Conservation (phyloP, 2,113 vertebrate species). For the Erinaceus europaeus region DNA sequence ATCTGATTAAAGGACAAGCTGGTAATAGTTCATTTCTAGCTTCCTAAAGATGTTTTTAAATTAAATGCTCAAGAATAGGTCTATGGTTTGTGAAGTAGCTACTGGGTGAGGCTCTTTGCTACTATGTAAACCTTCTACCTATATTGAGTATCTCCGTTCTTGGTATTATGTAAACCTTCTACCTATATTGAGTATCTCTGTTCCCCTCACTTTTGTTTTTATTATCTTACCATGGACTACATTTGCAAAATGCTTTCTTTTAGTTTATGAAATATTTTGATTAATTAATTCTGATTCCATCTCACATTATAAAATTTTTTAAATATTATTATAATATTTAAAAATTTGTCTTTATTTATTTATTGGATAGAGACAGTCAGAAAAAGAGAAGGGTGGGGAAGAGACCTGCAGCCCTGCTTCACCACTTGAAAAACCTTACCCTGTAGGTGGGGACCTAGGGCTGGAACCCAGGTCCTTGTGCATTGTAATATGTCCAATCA, state of each 20-base stretch:
- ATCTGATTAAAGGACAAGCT: neutral
- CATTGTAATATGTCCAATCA: no score
- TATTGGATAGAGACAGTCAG: no score
- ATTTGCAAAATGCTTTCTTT: neutral
- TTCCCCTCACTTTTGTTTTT: neutral
- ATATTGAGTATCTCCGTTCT: neutral
- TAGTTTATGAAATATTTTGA: neutral
- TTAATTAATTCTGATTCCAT: neutral
- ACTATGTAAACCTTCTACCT: no score
- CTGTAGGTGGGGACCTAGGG: no score
- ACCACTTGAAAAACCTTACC: no score
- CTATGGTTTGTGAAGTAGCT: neutral
- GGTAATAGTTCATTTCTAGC: neutral
- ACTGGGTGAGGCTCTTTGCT: fast-evolving
- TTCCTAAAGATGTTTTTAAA: neutral
- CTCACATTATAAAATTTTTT: neutral
- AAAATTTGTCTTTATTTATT: no score
- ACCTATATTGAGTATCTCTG: neutral
- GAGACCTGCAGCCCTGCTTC: no score
- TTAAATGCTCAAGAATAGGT: neutral
- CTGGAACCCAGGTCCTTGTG: no score
- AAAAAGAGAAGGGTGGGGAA: no score
- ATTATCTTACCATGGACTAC: neutral
- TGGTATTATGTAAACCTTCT: no score
- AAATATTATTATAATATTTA: no score